Conservation (phyloP, 2,113 vertebrate genomes). For the Entelurus aequoreus region DNA sequence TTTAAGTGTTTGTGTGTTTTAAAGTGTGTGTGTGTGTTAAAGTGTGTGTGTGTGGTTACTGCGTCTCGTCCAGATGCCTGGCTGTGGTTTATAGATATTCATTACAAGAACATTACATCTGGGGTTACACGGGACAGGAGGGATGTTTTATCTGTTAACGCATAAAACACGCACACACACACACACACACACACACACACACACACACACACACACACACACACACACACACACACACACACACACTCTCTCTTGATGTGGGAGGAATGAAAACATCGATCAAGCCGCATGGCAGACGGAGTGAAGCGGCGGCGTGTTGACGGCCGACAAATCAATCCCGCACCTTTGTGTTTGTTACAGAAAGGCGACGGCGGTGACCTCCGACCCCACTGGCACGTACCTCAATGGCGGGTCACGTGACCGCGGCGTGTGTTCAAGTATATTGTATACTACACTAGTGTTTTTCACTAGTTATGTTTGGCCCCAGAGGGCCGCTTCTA, state of each 20-base stretch:
- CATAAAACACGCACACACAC: conserved; percentile 38
- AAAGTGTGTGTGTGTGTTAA: conserved; percentile 4
- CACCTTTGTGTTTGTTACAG: conserved; percentile 23
- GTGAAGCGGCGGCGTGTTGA: conserved; percentile 21
- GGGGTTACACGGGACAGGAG: conserved; percentile 51
- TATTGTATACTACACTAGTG: too few relatives aligned
- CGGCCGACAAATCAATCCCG: conserved; percentile 50
- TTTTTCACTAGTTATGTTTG: too few relatives aligned
- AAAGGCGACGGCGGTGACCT: neutral
- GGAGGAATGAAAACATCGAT: conserved; percentile 47
- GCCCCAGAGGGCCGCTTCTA: too few relatives aligned
- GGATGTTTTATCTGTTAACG: conserved; percentile 48
- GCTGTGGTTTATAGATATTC: conserved; percentile 62
- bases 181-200: conserved; percentile 21
- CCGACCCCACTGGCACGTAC: too few relatives aligned
- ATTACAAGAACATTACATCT: conserved; percentile 61
- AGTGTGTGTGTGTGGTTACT: neutral
- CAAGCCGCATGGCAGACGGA: conserved; percentile 25
- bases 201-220: conserved; percentile 18
- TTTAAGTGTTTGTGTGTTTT: neutral
- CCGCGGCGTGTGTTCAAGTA: too few relatives aligned
- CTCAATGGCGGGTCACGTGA: too few relatives aligned
- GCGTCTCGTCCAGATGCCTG: conserved; percentile 19
- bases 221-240: conserved; percentile 20
- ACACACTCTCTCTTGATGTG: conserved; percentile 33